Base-by-base conservation (phyloP, 2,888 invertebrate genomes). In the Neuroscelio doddi region DNA sequence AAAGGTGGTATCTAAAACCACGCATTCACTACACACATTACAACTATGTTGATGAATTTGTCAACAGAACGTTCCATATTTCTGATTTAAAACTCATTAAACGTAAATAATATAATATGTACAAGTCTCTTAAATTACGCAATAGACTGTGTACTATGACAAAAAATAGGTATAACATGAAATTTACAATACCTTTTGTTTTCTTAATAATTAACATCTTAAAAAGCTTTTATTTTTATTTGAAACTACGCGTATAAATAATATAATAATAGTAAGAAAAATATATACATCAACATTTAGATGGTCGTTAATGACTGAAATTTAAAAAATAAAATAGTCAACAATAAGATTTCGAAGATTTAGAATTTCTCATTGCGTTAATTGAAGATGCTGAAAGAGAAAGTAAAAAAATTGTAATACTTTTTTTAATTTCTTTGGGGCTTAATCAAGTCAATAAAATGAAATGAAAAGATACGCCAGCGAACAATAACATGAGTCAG, bases 211-310 rank as follows among this genome's bases (percentile, higher is more conserved):
- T 47, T 21, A 47, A 47, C 47, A 10, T 36, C 29, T 36, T 21
- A 34, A 36, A 24, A 8, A 26, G 30, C 12, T 36, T 36, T 30
- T 47, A 14, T 21, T 24, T 12, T 26, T 17, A 3, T 34, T 16
- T 14, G 12, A 21, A 17, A 34, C 32, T 46, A 34, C 15, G 21
- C 14, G 27, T 12, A 5, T 29, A 14, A n/a, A 49, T 49, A 41
- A 52, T 38, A 45, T 12, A 30, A 44, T 57, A 44, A 58, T 42
- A 30, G 24, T 47, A 50, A 29, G 27, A 57, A 36, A 51, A 50
- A 51, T 58, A 58, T 51, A 45, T 50, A 58, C 51, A 58, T 50
- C 44, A 16, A 32, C 44, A 45, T 38, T 29, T 15, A 34, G 27
- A 49, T 24, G 26, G 49, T 9, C 14, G 12, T 15, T 32, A 34